Evolutionary conservation across 2,888 invertebrate species (phyloP), one percentile per base, ranked within the genome.

Genomic region (Serrognathus titanus): DNA sequence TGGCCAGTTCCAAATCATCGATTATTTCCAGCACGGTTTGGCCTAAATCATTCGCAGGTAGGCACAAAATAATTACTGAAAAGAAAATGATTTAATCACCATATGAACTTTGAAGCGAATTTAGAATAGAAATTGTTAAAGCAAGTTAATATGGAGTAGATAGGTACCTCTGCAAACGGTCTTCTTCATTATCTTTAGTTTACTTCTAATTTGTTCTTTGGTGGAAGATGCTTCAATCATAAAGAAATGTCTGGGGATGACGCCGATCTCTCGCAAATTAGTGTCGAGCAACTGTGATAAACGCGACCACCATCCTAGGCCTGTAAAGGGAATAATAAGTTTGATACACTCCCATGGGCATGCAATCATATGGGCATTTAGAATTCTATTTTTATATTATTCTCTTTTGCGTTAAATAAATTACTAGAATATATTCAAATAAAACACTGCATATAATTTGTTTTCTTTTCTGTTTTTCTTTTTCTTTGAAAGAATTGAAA

Each of bases 221-320:
- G 79, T 74, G 40, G 75, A 71, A 47, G 72, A 73, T 55, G 71
- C 69, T 8, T 77, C 75, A 51, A 82, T 72, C 56, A 80, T 75
- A 55, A 80, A 75, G 63, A 80, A 81, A 66, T 82, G 80, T 52
- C 80, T 77, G 12, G 82, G 81, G n/a, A 80, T 72, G 51, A 83
- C 77, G 11, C 81, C 82, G 55, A 79, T 70, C 56, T 77, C 78
- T 57, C 82, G 75, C 60, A 83, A 74, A 31, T 78, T 75, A 20
- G 79, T 71, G 56, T 82, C 80, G 40, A 84, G 69, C 20, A 76
- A 75, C 63, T 81, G 79, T 12, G 81, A 80, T 51, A 83, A 71
- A 54, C 75, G 78, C 53, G 81, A 79, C 83, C 83, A 84, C 72
- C 82, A 81, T 52, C 82, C 81, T 50, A 76, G 73, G 70, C 78